Base-by-base conservation (phyloP, 2,113 vertebrate genomes). In the Rhinogobius similis region DNA sequence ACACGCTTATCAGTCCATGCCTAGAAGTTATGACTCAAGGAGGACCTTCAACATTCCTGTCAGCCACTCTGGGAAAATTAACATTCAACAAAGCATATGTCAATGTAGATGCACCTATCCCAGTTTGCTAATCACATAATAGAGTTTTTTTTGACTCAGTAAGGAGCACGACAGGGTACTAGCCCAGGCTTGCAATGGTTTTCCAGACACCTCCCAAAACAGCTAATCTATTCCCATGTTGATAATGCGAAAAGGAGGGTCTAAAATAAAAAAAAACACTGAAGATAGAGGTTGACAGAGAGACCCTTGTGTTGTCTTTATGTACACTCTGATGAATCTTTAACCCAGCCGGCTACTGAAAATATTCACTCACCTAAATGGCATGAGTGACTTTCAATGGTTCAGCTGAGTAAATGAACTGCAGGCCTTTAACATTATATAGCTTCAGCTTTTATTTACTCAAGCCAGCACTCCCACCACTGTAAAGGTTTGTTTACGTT, bases 301-400 rank as follows among this genome's bases (percentile, higher is more conserved):
- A 24, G 23, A 62, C 38, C 66, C 29, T 50, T 85, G 68, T 70
- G 69, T 61, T 44, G 20, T 26, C 50, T 86, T 9, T 88, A 61
- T 86, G 81, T 88, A 67, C 88, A 84, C 16, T 78, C 24, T 0
- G 79, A 75, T 86, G 11, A 88, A 90, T 88, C 29, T 82, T 90
- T 90, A 91, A 90, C 87, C 48, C 41, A 79, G 50, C 2, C 65
- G 11, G 67, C 75, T 74, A 70, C 85, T 79, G 82, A 62, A 69
- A 65, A 43, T 4, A 59, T 9, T 44, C 46, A 63, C 55, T 68
- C 52, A 59, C 39, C 8, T 29, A 41, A 8, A 58, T 27, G 66
- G 73, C 39, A 68, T 58, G 61, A 23, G 67, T 65, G 56, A 73
- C 38, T 61, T 61, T 61, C 48, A 73, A 72, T 12, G 16, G 21